Percentiles rank a stretch among this genome's conserved stretches.
These are phyloP conservation scores for Cavia aperea DNA, from an alignment of 2,113 vertebrate species.

Conservation along the genomic window DNA sequence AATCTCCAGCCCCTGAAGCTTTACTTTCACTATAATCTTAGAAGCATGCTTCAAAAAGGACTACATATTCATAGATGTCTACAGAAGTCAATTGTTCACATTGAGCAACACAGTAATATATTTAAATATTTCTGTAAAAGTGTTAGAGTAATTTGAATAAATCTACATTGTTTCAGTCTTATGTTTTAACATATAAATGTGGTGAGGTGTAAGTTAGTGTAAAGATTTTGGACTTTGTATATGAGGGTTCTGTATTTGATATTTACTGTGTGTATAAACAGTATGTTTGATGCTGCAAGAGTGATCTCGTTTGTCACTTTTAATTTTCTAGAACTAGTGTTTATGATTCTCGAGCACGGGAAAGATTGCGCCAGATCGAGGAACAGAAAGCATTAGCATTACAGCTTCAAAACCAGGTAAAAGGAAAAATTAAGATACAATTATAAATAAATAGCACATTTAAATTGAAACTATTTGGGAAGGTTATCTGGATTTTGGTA, in stretches of 20 bases:
- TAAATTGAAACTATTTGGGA: neutral
- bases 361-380: conserved; percentile 90
- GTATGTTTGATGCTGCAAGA: neutral
- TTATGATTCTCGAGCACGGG: conserved; percentile 92
- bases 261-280: neutral
- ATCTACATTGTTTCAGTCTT: neutral
- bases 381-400: conserved; percentile 89
- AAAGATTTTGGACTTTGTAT: neutral
- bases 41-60: neutral
- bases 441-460: conserved; percentile 23
- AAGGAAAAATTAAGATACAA: neutral
- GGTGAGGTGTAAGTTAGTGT: neutral
- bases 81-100: neutral
- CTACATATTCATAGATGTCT: neutral
- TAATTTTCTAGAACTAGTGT: conserved; percentile 84
- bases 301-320: neutral
- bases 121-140: conserved; percentile 28
- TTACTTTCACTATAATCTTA: conserved; percentile 31
- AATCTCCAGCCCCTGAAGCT: neutral
- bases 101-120: neutral
- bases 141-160: conserved; percentile 16
- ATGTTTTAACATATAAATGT: neutral
- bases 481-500: neutral
- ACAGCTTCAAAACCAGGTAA: conserved; percentile 88
- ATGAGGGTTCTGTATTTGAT: neutral